Evolutionary conservation across 1,140 invertebrate genomes (phyloP), one percentile per base, ranked within the genome.

Genomic region (Pararge aegeria): DNA sequence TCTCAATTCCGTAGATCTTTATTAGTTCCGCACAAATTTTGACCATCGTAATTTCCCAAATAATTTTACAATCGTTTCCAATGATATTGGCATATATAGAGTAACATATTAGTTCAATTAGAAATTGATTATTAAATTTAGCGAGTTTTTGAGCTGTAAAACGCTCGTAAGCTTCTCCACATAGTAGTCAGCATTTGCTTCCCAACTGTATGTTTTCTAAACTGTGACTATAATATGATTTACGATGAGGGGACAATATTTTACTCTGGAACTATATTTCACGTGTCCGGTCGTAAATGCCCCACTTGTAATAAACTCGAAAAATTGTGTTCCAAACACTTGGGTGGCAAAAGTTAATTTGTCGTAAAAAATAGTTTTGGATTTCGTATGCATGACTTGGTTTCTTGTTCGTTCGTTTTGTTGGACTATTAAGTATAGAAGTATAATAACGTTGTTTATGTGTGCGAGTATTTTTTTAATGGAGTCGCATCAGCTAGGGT

Each of bases 271-370:
- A 50, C 50, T 52, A 61, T 61, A 61, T 51, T 53, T 64, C 61
- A 58, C 48, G 57, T 62, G 70, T 70, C 70, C 67, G 68, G 61
- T 73, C 64, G 62, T 73, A 70, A 67, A 70, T 62, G 60, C 59
- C 54, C 61, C 50, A 65, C 53, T 67, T 64, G 64, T 66, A 64
- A 67, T 70, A 62, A 72, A 68, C 48, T 61, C 37, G 46, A 65
- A 62, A 64, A 55, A 62, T 37, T 51, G 55, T 63, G 37, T 54
- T 40, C 52, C 38, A 59, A 37, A 53, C 30, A 55, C 66, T 68
- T 66, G 62, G 62, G 66, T 68, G 66, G 66, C 55, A 60, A 55
- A 50, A 61, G 52, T 62, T 71, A 64, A 71, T 61, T 65, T 61
- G 49, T 61, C 44, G 59, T 60, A 57, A 55, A 55, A 65, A 68